Percentiles rank a stretch among this genome's conserved stretches.
phyloP scores from a whole-genome alignment of 2,113 vertebrate species.

The Gymnorhina tibicen region DNA sequence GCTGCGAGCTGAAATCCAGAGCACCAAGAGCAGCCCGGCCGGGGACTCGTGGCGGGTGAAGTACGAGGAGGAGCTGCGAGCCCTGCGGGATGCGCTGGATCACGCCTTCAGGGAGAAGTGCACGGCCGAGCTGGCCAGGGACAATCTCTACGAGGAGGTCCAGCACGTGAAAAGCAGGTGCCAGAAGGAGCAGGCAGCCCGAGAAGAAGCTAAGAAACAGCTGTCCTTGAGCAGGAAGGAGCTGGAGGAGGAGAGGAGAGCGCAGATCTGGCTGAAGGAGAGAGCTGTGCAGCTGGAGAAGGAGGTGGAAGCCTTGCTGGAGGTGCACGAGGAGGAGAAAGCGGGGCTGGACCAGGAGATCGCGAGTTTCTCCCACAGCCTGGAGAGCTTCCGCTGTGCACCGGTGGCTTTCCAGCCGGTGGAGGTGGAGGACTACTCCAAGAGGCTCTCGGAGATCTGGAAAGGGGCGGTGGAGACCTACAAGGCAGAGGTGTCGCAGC shows the following conservation, averaged over 20 bases:
- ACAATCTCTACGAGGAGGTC: constrained; percentile 76
- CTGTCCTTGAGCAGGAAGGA: constrained; percentile 71
- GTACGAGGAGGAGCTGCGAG: constrained; percentile 78
- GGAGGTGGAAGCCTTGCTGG: constrained; percentile 74
- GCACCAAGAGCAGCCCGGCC: constrained; percentile 30
- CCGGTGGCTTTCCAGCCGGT: constrained; percentile 55
- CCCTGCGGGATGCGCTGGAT: constrained; percentile 74
- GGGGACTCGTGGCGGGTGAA: constrained; percentile 55
- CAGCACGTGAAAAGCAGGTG: constrained; percentile 71
- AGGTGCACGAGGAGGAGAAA: constrained; percentile 83
- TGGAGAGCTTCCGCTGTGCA: constrained; percentile 27
- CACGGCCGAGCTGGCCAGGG: constrained; percentile 77
- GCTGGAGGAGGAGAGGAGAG: constrained; percentile 83
- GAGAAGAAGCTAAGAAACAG: constrained; percentile 68
- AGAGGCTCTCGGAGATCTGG: constrained; percentile 79
- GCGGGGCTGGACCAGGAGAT: constrained; percentile 67
- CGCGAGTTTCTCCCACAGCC: constrained; percentile 8
- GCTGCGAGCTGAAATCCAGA: constrained; percentile 79
- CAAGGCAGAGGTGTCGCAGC: constrained; percentile 73
- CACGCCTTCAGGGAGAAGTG: constrained; percentile 79
- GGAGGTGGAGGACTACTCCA: constrained; percentile 82
- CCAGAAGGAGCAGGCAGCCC: constrained; percentile 74
- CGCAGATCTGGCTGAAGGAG: constrained; percentile 81
- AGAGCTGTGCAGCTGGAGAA: constrained; percentile 79
- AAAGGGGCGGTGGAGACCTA: constrained; percentile 80